phyloP scores from a whole-genome alignment of 2,888 invertebrate genomes.

The Clepsis dumicolana region DNA sequence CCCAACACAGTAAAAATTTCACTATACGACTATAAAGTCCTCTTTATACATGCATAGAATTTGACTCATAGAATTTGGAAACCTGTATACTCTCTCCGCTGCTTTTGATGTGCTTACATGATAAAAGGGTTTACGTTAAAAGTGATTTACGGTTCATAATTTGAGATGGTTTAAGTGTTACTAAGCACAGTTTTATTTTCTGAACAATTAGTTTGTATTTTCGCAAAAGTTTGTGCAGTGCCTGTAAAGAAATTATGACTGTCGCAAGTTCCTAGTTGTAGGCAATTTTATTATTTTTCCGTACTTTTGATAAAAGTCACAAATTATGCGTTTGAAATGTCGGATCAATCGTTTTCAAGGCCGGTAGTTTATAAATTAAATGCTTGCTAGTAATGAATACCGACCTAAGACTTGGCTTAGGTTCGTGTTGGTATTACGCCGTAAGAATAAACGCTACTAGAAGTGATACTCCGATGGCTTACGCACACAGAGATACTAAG shows the following conservation, averaged over 20 bases:
- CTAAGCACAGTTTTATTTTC: not conserved
- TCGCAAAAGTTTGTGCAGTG: not conserved
- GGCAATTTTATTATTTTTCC: conserved; percentile 12
- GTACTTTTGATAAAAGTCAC: not conserved
- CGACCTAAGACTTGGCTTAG: not conserved
- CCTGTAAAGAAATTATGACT: conserved; percentile 11
- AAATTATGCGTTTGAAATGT: not conserved
- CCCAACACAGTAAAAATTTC: too few relatives aligned
- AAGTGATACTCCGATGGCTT: not conserved
- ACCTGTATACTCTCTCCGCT: too few relatives aligned
- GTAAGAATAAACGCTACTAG: not conserved
- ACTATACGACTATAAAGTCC: too few relatives aligned
- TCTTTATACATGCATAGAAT: too few relatives aligned
- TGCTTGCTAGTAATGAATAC: too few relatives aligned
- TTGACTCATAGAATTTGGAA: too few relatives aligned
- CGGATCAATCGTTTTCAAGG: too few relatives aligned
- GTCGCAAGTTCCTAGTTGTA: conserved; percentile 21
- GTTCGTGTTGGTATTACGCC: not conserved
- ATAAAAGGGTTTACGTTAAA: too few relatives aligned
- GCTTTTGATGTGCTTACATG: too few relatives aligned
- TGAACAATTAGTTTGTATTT: conserved; percentile 3
- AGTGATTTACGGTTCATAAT: too few relatives aligned
- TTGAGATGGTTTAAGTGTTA: not conserved
- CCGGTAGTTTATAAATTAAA: too few relatives aligned
- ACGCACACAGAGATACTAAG: too few relatives aligned